A percentile compares a stretch with the other conserved stretches of the same genome.
These are phyloP conservation scores for Tympanuchus pallidicinctus DNA, from an alignment of 2,113 vertebrate species.

Conservation along the genomic window DNA sequence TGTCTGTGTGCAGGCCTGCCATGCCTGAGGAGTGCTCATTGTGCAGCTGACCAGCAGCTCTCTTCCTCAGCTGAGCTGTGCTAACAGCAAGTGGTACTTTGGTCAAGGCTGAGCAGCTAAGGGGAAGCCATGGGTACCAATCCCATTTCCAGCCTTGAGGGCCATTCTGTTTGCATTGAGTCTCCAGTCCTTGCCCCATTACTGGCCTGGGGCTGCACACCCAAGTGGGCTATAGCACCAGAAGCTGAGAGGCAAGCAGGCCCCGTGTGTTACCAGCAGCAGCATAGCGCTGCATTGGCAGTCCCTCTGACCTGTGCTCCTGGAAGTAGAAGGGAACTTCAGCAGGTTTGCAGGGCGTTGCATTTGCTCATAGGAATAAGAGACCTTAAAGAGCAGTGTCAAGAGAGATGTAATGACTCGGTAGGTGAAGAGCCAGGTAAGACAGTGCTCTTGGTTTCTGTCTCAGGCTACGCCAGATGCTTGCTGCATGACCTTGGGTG, in stretches of 20 bases:
- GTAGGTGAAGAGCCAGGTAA: not conserved
- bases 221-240: not conserved
- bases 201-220: not conserved
- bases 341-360: not conserved
- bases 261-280: rapidly evolving
- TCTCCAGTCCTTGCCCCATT: not conserved
- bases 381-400: not conserved
- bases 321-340: not conserved
- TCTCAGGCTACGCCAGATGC: slow-evolving; percentile 39
- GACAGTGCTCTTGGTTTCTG: not conserved
- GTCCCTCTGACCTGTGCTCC: not conserved
- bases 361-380: not conserved
- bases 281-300: not conserved
- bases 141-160: not conserved
- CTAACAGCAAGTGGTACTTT: not conserved
- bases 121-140: not conserved
- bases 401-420: not conserved
- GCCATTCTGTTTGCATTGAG: not conserved
- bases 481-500: slow-evolving; percentile 55
- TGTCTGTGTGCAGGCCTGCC: not conserved
- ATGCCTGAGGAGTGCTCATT: not conserved
- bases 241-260: not conserved
- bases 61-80: not conserved
- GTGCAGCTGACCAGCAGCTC: not conserved
- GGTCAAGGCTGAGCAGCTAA: not conserved